Base-by-base conservation (phyloP, 2,888 invertebrate species). In the Dasypolia templi region DNA sequence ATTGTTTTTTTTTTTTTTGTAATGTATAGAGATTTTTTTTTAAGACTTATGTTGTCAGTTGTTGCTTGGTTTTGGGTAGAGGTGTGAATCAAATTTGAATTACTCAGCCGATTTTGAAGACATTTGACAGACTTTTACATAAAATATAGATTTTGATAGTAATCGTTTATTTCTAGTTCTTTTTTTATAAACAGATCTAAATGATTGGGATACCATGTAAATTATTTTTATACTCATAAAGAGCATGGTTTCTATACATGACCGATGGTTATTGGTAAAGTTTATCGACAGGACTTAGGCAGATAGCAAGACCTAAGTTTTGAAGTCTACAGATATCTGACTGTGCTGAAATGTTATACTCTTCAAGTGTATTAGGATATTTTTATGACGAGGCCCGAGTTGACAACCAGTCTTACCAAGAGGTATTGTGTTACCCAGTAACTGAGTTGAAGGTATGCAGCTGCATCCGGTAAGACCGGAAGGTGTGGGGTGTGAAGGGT, bases 11-110 rank as follows among this genome's bases (percentile, higher is more conserved):
- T 58, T 69, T 58, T 70, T 72, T 80, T 63, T 72, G 44, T 67
- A 81, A 59, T 72, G 53, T 71, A 59, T 82, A 77, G 67, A 62
- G 51, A 77, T 53, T 77, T 75, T 66, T 72, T 62, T 51, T 59
- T 81, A 79, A 70, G 56, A 59, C 26, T n/a, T 72, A 66, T 74
- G 66, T 75, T 72, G 69, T 75, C 72, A 76, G 35, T 53, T 70
- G 68, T 80, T 75, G 72, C 53, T 73, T 67, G 59, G 61, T 68
- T 77, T 42, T 66, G 22, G 22, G 49, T 58, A 26, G n/a, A 70
- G 59, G 61, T 77, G 73, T 67, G 12, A 63, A 59, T 75, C 65
- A 62, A 29, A 51, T 5, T 26, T 51, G 49, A 49, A 62, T 44
- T 44, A 44, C 2, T 42, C 44, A 12, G 17, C 0, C 14, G 3